phyloP scores from a whole-genome alignment of 2,888 invertebrate genomes.

The Epirrita christyi region DNA sequence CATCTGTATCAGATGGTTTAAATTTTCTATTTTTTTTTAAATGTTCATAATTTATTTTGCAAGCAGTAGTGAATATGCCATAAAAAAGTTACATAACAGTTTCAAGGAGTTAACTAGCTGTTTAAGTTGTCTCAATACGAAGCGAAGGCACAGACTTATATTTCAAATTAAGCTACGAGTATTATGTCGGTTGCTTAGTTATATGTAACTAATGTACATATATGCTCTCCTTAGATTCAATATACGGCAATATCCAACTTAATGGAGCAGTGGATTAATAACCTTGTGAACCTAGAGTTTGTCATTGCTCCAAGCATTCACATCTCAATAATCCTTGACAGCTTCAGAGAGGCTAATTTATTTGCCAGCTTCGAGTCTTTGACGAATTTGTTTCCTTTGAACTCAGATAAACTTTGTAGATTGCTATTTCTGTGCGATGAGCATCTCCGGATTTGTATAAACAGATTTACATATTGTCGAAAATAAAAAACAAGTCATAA shows the following conservation, averaged over 20 bases:
- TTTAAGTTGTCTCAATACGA: too few relatives aligned
- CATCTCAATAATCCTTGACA: slow-evolving; percentile 31
- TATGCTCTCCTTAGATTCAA: slow-evolving; percentile 6
- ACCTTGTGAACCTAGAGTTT: slow-evolving; percentile 7
- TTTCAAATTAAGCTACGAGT: slow-evolving; percentile 9
- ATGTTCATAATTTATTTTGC: too few relatives aligned
- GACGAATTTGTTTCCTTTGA: slow-evolving; percentile 33
- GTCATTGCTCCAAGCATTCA: slow-evolving; percentile 23
- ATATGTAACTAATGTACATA: neutral
- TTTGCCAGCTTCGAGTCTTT: slow-evolving; percentile 30
- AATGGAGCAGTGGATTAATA: slow-evolving; percentile 6
- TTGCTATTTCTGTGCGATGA: slow-evolving; percentile 28
- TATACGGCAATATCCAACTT: neutral
- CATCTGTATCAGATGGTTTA: too few relatives aligned
- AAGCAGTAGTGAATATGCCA: too few relatives aligned
- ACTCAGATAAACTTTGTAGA: slow-evolving; percentile 30
- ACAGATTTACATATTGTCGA: too few relatives aligned
- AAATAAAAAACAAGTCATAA: too few relatives aligned
- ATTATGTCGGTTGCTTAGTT: slow-evolving; percentile 6
- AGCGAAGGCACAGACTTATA: neutral
- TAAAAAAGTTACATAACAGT: too few relatives aligned
- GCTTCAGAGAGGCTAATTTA: slow-evolving; percentile 35
- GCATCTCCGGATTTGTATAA: neutral
- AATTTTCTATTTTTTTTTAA: too few relatives aligned
- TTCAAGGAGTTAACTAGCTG: too few relatives aligned